Conservation (phyloP, 2,797 vertebrate genomes). For the Limosa lapponica region DNA sequence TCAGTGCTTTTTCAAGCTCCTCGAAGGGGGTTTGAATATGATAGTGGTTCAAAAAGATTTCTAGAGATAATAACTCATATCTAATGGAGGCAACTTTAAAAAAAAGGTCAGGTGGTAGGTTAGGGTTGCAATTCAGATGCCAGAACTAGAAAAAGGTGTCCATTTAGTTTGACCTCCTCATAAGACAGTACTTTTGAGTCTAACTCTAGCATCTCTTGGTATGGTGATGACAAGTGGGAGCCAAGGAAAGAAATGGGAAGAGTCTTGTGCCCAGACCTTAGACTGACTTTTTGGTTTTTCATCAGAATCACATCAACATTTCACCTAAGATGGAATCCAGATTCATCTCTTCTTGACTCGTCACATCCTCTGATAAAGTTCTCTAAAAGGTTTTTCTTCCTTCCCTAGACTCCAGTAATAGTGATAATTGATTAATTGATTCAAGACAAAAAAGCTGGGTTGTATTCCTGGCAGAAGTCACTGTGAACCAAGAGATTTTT, state of each 20-base stretch:
- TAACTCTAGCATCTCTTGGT: not conserved
- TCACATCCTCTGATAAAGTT: not conserved
- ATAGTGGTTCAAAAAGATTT: not conserved
- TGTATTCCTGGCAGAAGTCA: conserved; percentile 15
- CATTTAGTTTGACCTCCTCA: not conserved
- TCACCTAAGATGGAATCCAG: not conserved
- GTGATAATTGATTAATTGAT: conserved; percentile 22
- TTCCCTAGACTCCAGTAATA: not conserved
- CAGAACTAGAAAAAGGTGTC: not conserved
- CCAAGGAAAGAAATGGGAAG: not conserved
- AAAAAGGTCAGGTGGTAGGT: not conserved
- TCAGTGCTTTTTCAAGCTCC: not conserved
- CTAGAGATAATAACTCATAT: not conserved
- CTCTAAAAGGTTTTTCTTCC: not conserved
- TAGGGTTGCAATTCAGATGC: not conserved
- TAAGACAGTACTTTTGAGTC: not conserved
- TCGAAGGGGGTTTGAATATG: not conserved
- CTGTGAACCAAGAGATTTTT: not conserved
- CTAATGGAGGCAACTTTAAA: not conserved
- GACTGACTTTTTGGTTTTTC: not conserved
- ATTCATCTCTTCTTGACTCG: not conserved
- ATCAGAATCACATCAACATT: not conserved
- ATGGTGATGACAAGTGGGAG: not conserved
- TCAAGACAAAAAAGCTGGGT: not conserved
- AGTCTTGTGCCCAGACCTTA: not conserved